phyloP scores from a whole-genome alignment of 2,888 invertebrate species.

The Cremastinae sp. region DNA sequence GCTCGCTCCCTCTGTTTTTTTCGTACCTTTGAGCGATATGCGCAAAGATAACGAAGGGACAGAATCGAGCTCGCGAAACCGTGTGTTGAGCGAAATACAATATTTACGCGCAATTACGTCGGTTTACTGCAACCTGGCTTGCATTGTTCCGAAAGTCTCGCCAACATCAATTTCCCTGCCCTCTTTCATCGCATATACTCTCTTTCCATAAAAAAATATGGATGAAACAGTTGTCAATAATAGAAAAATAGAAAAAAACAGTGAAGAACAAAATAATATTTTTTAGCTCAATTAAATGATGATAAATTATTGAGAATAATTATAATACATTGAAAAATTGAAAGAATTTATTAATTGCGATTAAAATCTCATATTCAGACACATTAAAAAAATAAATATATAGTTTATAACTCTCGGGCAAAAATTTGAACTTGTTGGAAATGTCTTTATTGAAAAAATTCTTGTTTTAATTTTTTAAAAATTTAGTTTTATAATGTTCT shows the following conservation, averaged over 20 bases:
- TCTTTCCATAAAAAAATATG: not conserved
- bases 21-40: constrained; percentile 43
- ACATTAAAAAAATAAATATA: too few species aligned
- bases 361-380: too few species aligned
- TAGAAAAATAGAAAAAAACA: not conserved
- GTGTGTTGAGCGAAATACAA: constrained; percentile 29
- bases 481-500: too few species aligned
- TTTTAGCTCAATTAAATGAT: too few species aligned
- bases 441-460: too few species aligned
- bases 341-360: too few species aligned
- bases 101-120: constrained; percentile 53
- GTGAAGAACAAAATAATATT: not conserved
- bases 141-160: not conserved
- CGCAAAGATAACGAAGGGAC: constrained; percentile 49
- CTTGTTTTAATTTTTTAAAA: too few species aligned
- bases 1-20: constrained; percentile 12
- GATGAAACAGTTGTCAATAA: not conserved
- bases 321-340: too few species aligned
- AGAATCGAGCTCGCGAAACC: constrained; percentile 42
- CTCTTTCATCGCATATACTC: too few species aligned
- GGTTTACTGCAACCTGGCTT: not conserved
- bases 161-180: not conserved
- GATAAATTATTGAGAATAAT: too few species aligned
- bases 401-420: too few species aligned
- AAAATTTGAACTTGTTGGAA: too few species aligned